Conservation (phyloP, 2,113 vertebrate genomes). For the Potamarius usumacintae region DNA sequence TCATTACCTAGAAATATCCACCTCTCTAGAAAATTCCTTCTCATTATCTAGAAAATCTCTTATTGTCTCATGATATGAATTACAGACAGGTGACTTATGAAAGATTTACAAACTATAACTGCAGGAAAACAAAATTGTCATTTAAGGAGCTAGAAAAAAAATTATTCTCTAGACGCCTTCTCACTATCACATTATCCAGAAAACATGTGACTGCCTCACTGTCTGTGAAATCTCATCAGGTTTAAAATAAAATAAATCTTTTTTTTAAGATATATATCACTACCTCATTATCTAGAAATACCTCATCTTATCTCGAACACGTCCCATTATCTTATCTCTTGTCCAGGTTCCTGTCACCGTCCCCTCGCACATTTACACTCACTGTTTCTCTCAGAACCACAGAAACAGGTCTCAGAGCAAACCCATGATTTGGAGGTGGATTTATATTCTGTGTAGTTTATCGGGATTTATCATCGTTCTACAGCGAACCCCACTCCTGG, state of each 20-base stretch:
- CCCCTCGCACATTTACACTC: not conserved
- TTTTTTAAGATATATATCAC: not conserved
- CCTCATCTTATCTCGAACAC: not conserved
- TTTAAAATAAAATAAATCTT: not conserved
- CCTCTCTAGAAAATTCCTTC: not conserved
- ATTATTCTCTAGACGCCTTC: not conserved
- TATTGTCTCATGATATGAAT: not conserved
- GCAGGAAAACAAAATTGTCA: not conserved
- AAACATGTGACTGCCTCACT: not conserved
- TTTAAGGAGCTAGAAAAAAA: not conserved
- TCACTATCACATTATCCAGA: not conserved
- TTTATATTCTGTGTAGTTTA: too few species aligned
- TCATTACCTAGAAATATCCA: not conserved
- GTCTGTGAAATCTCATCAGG: not conserved
- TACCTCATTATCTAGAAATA: not conserved
- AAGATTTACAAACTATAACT: too few species aligned
- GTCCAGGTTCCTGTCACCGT: not conserved
- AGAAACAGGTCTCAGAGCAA: not conserved
- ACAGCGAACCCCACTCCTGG: not conserved
- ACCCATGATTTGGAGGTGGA: too few species aligned
- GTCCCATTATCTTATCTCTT: not conserved
- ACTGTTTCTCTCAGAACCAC: too few species aligned
- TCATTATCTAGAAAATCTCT: too few species aligned
- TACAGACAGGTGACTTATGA: not conserved
- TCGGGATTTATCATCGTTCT: too few species aligned